Conservation (phyloP, 2,888 invertebrate genomes). For the Volucella inanis region DNA sequence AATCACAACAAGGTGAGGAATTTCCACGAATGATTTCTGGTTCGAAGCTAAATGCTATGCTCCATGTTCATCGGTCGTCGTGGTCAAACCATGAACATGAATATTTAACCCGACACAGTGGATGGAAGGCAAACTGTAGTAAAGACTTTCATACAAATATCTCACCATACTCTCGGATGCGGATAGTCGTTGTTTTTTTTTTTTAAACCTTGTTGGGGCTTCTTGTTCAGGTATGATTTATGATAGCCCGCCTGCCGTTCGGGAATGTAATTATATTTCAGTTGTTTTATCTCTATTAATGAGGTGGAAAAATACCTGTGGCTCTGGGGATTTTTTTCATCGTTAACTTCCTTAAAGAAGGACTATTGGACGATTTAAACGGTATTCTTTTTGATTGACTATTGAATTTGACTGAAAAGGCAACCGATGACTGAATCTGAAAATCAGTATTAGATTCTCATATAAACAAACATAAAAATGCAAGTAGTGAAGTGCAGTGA, state of each 20-base stretch:
- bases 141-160: neutral
- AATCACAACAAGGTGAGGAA: conserved; percentile 68
- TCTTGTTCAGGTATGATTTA: conserved; percentile 64
- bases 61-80: conserved; percentile 10
- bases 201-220: conserved; percentile 5
- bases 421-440: no score
- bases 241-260: conserved; percentile 37
- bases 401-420: no score
- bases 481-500: no score
- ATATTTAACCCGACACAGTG: neutral
- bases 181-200: neutral
- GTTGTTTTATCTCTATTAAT: conserved; percentile 69
- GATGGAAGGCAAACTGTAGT: conserved; percentile 27
- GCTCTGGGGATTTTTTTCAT: conserved; percentile 18
- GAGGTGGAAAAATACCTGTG: conserved; percentile 69
- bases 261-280: conserved; percentile 60
- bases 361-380: conserved; percentile 33
- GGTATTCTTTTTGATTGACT: neutral
- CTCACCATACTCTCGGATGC: neutral
- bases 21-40: conserved; percentile 64
- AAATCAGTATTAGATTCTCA: no score
- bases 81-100: conserved; percentile 29
- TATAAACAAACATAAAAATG: no score
- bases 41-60: conserved; percentile 24
- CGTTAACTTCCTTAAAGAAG: conserved; percentile 25